phyloP scores from a whole-genome alignment of 2,888 invertebrate genomes.

The Odontocolon sp. region DNA sequence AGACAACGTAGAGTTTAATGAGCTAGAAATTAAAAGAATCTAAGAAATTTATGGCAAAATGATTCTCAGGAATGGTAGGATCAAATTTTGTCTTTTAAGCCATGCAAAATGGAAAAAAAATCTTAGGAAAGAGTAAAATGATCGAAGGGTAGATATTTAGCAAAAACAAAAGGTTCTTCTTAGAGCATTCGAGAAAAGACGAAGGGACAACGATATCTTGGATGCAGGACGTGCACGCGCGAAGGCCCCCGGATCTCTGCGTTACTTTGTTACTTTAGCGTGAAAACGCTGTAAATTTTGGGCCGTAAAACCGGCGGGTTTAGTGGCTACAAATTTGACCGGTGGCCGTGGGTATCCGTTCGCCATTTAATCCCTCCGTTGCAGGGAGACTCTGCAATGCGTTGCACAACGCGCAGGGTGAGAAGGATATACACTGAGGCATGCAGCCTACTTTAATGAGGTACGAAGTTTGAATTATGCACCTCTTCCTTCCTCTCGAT shows the following conservation, averaged over 20 bases:
- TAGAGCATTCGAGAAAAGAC: neutral
- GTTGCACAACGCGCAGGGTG: slow-evolving; percentile 28
- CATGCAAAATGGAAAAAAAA: neutral
- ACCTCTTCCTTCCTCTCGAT: slow-evolving; percentile 63
- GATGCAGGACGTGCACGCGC: neutral
- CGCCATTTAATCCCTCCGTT: slow-evolving; percentile 70
- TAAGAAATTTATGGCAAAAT: neutral
- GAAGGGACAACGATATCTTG: neutral
- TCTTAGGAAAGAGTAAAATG: neutral
- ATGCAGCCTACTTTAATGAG: slow-evolving; percentile 75
- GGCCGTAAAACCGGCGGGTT: slow-evolving; percentile 76
- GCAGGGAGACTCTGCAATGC: slow-evolving; percentile 32
- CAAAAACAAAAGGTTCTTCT: neutral
- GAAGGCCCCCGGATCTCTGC: slow-evolving; percentile 31
- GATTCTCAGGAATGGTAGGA: neutral
- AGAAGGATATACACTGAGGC: slow-evolving; percentile 63
- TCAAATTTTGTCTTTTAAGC: neutral
- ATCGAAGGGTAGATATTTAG: neutral
- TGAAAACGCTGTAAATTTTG: slow-evolving; percentile 78
- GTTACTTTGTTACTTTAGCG: slow-evolving; percentile 77
- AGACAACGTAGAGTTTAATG: too few species aligned
- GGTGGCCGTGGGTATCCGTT: slow-evolving; percentile 61
- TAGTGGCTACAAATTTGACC: slow-evolving; percentile 79
- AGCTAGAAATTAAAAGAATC: too few species aligned
- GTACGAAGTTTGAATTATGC: slow-evolving; percentile 77